Evolutionary conservation across 2,797 vertebrate species (phyloP), one percentile per base, ranked within the genome.

Genomic region (Sylvia borin): DNA sequence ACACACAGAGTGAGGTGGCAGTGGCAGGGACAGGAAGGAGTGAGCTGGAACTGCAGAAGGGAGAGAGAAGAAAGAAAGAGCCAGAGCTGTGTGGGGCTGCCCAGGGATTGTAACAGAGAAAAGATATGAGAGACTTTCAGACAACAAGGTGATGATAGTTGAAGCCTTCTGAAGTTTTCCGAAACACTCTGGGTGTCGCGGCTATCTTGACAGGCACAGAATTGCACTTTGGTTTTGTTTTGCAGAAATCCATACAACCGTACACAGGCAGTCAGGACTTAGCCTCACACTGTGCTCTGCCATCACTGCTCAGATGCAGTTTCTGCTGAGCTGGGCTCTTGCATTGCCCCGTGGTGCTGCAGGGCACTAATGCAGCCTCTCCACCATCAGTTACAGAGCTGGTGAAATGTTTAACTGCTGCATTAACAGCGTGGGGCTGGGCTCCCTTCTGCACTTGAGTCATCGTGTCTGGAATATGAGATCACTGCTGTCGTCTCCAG

Each of bases 371-470:
- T 0, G 29, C 67, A 64, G 38, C 36, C 3, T 7, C 25, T 13
- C 29, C 25, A 2, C 8, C 47, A 2, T 7, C 45, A 24, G 0
- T 38, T 13, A 16, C 0, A 29, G 55, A 0, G 2, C 45, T 8
- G 16, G 51, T 3, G 55, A 18, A 8, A 8, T 16, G n/a, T 25
- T 62, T 17, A 38, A 48, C 29, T 31, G 11, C 51, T 12, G 85
- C 2, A 0, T 11, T 16, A 11, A 22, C 4, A 34, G 60, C 2
- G 0, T 12, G 72, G 75, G 55, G 47, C 42, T 38, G 78, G 27
- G 42, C 27, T 55, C 12, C 14, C 43, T 54, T 24, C 51, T 22
- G 70, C 25, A 3, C 47, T 2, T 25, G 75, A 82, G 32, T 60
- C 72, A 36, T 5, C 10, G 0, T 4, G 16, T 60, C 22, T 47